Evolutionary conservation across 1,140 invertebrate genomes (phyloP), one percentile per base, ranked within the genome.

Genomic region (Zophobas morio): DNA sequence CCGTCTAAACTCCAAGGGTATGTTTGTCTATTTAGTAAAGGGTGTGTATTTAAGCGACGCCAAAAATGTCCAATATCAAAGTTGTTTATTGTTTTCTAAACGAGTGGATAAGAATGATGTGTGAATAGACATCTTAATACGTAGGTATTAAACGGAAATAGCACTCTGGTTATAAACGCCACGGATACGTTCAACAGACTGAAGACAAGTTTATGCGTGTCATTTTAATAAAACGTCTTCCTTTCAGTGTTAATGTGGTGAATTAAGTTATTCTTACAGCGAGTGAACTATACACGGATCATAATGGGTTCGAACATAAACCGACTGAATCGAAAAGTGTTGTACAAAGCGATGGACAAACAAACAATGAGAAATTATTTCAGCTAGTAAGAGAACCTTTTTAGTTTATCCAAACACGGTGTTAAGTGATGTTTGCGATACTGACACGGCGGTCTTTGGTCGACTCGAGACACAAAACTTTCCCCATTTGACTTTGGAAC

Each of bases 1-100:
- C 73, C 20, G 6, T 51, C 72, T 75, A 74, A 77, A 75, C 37
- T 35, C 40, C 33, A 37, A 60, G 35, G 36, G 57, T 34, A 39
- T 60, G 56, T 60, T 60, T 51, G 49, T 51, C 49, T 51, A 20
- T 51, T 51, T 51, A 20, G 3, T 20, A 20, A 20, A 51, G 4
- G 4, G 6, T 51, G n/a, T 51, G 2, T 51, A 51, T 20, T 51
- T 20, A 51, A 20, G 20, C 20, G 20, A 20, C 20, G 20, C 20
- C 20, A 20, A 20, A 20, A 20, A 20, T 20, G 20, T 0, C 20
- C 20, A 20, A 20, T 20, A 20, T 20, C 20, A 20, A 20, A 20
- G 20, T 20, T 20, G 20, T 20, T 20, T 20, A 20, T 20, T 20
- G 20, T 20, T 20, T 20, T 20, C 20, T 20, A 20, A 20, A 20